Base-by-base conservation (phyloP, 2,113 vertebrate species). In the Scartelaos histophorus region DNA sequence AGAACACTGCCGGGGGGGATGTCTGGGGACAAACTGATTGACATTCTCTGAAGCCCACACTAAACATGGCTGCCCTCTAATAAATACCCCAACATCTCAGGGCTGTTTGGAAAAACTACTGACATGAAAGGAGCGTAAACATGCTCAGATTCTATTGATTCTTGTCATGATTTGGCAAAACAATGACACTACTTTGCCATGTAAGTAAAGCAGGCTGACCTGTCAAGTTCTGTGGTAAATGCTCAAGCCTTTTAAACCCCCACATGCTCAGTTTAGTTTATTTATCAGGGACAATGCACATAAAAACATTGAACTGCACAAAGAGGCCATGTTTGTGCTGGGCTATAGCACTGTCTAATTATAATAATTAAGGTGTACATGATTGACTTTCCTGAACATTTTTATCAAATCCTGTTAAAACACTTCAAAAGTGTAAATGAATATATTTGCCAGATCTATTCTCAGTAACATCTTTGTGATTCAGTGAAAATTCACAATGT, bases 21-120 rank as follows among this genome's bases (percentile, higher is more conserved):
- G 34, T 82, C 82, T 53, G 29, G 78, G 80, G 81, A 87, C 68
- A 70, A 67, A 75, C 78, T 86, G 87, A 89, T 82, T 88, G 87
- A 85, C 85, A 87, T 85, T 87, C 82, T 87, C 72, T 57, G 71
- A 76, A 78, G 84, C 73, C 68, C 80, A 70, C 43, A 61, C 79
- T 82, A 82, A 90, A 85, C 84, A 85, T 13, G 34, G 73, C 56
- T 34, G 67, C 56, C 84, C 72, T 78, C 78, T 87, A 80, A 85
- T 80, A 80, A 80, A 85, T 80, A 80, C 56, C 65, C 25, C 51
- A 77, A 68, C 69, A 35, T 65, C 61, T 29, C 22, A 82, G 53
- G n/a, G 17, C 61, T 38, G 61, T n/a, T 43, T 64, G 34, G 16
- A 38, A 35, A 64, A 25, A 38, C 38, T 9, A 38, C 7, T 19